Conservation (phyloP, 30 jellyfish, hydroid and myxozoan species). For the Aurelia aurita complex sp. Pacific region DNA sequence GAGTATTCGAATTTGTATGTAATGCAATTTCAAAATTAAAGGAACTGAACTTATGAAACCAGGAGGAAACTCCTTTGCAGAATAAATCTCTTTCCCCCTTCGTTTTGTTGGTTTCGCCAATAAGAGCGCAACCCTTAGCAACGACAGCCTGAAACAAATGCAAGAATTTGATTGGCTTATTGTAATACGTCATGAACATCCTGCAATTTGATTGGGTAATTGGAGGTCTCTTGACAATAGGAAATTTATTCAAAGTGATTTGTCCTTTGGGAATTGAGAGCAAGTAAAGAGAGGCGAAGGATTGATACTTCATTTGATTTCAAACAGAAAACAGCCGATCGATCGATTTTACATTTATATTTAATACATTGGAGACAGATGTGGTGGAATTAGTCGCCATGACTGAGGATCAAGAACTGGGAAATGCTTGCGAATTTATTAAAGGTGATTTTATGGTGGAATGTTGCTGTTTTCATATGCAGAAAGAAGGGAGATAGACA, state of each 20-base stretch:
- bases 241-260: slow-evolving; percentile 52
- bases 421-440: slow-evolving; percentile 89
- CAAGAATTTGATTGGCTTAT: slow-evolving; percentile 62
- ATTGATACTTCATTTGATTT: background rate
- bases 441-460: slow-evolving; percentile 70
- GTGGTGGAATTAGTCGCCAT: slow-evolving; percentile 42
- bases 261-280: slow-evolving; percentile 38
- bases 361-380: slow-evolving; percentile 23
- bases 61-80: no score
- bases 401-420: slow-evolving; percentile 91
- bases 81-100: no score
- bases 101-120: no score
- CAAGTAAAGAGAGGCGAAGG: background rate
- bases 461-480: background rate
- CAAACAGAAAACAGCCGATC: background rate
- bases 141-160: slow-evolving; percentile 25
- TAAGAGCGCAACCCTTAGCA: slow-evolving; percentile 25
- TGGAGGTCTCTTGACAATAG: slow-evolving; percentile 23
- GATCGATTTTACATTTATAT: background rate
- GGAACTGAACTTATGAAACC: no score
- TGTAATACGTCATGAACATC: slow-evolving; percentile 19
- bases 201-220: slow-evolving; percentile 38
- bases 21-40: no score
- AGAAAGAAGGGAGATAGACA: slow-evolving; percentile 3
- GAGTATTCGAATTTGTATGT: no score